These are phyloP conservation scores for Puffinus mauretanicus DNA, from an alignment of 2,113 vertebrate genomes.

Conservation along the genomic window DNA sequence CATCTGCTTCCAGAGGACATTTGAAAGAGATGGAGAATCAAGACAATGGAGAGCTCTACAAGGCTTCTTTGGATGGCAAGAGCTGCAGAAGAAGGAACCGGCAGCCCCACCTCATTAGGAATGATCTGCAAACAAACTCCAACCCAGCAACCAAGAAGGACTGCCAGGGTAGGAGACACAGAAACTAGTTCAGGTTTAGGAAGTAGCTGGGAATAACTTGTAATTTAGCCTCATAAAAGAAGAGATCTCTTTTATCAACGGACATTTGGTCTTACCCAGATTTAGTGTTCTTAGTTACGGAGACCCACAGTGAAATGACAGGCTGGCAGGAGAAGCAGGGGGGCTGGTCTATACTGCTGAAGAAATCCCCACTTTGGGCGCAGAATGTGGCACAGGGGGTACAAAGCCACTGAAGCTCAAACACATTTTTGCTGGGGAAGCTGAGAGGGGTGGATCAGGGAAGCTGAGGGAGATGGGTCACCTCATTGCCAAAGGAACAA, in stretches of 20 bases:
- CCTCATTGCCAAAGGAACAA: background rate
- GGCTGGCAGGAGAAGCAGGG: background rate
- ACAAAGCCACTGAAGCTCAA: background rate
- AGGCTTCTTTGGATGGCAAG: background rate
- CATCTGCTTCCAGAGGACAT: background rate
- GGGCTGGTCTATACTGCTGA: background rate
- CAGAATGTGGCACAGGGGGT: background rate
- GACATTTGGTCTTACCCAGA: background rate
- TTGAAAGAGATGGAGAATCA: background rate
- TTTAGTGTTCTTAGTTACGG: background rate
- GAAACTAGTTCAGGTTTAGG: background rate
- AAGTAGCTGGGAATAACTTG: background rate
- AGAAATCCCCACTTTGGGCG: background rate
- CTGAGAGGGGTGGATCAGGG: background rate
- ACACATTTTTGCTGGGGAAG: background rate
- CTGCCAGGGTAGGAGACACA: background rate
- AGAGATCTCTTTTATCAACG: background rate
- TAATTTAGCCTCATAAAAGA: background rate
- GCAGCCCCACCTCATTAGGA: background rate
- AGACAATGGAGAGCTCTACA: background rate
- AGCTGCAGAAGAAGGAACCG: background rate
- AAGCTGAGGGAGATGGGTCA: background rate
- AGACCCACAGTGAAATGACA: background rate
- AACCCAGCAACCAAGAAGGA: background rate
- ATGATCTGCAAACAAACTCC: background rate